Evolutionary conservation across 2,888 invertebrate species (phyloP).

Genomic region (Siphonodentalium dalli): DNA sequence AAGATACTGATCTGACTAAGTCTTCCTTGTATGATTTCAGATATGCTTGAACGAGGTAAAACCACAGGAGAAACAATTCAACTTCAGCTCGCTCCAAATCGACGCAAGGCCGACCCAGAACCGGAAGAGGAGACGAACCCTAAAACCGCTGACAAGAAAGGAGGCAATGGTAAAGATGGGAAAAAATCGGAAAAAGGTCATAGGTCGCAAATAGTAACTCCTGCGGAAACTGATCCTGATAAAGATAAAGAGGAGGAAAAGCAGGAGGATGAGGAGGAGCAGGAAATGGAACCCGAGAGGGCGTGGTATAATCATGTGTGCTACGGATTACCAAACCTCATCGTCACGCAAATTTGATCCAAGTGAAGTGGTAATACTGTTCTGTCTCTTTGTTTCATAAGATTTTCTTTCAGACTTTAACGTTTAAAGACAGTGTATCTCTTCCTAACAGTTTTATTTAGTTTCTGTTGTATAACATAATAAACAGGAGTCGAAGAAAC

Average conservation of each 20-base stretch:
- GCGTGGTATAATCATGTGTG: conserved; percentile 61
- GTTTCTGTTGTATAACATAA: too few relatives aligned
- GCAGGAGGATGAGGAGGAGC: conserved; percentile 26
- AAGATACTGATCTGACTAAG: neutral
- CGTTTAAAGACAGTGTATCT: too few relatives aligned
- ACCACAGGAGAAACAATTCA: conserved; percentile 54
- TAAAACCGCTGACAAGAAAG: conserved; percentile 27
- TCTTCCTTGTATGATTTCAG: conserved; percentile 33
- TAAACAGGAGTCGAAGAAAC: too few relatives aligned
- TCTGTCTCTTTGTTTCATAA: neutral
- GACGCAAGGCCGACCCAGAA: conserved; percentile 31
- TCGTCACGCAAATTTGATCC: conserved; percentile 51
- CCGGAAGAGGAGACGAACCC: conserved; percentile 33
- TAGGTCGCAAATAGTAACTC: conserved; percentile 18
- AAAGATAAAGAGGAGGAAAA: conserved; percentile 27
- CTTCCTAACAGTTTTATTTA: too few relatives aligned
- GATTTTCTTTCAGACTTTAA: too few relatives aligned
- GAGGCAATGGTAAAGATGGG: conserved; percentile 24
- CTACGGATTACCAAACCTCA: conserved; percentile 62
- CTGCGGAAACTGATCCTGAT: conserved; percentile 18
- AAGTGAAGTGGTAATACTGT: neutral
- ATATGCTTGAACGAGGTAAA: conserved; percentile 55
- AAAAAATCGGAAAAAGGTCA: conserved; percentile 30
- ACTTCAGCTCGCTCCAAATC: conserved; percentile 45
- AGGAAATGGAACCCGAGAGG: conserved; percentile 34